phyloP scores from a whole-genome alignment of 2,888 invertebrate genomes.

The Cephus runcator region DNA sequence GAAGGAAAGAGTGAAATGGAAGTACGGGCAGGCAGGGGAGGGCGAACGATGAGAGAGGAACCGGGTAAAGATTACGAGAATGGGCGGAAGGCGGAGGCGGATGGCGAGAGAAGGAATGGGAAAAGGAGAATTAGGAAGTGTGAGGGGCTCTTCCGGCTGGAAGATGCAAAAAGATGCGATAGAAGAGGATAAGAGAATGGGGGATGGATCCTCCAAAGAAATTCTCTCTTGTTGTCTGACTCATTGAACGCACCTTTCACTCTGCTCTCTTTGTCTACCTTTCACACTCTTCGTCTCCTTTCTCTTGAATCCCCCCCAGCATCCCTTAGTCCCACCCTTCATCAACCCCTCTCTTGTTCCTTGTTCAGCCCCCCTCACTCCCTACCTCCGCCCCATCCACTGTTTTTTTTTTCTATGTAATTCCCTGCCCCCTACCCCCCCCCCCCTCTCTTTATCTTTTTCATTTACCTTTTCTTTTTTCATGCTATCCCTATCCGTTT shows the following conservation, averaged over 20 bases:
- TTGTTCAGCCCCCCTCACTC: too few relatives aligned
- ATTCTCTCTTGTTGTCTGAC: not conserved
- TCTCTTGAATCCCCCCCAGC: not conserved
- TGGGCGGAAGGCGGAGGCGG: not conserved
- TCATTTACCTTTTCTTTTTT: not conserved
- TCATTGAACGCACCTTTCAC: not conserved
- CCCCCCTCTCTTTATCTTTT: slow-evolving; percentile 14
- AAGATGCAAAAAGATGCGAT: not conserved
- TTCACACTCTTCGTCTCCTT: not conserved
- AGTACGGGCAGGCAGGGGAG: not conserved
- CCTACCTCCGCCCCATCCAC: not conserved
- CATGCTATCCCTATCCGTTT: not conserved
- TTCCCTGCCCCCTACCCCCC: not conserved
- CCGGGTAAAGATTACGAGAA: not conserved
- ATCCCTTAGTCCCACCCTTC: not conserved
- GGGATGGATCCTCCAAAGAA: not conserved
- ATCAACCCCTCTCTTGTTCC: not conserved
- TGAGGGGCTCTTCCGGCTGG: too few relatives aligned
- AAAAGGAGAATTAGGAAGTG: not conserved
- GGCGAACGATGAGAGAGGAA: not conserved
- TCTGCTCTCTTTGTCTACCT: not conserved
- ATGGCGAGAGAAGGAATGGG: not conserved
- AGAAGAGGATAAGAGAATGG: not conserved
- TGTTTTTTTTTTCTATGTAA: not conserved
- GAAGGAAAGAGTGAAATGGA: not conserved